Evolutionary conservation across 2,888 invertebrate genomes (phyloP).

Genomic region (Caenorhabditis zanzibari): DNA sequence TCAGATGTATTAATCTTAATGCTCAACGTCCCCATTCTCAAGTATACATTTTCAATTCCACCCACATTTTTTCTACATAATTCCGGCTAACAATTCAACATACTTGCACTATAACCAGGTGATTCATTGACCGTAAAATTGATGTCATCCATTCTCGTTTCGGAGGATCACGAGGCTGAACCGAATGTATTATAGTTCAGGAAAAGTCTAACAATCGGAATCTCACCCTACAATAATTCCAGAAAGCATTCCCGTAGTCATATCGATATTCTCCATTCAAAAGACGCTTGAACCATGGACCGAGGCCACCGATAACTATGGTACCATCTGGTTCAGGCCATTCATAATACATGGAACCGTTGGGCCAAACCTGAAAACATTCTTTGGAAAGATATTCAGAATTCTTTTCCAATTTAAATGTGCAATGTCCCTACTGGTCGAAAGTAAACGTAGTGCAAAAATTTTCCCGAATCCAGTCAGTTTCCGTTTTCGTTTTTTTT

Average conservation of each 20-base stretch:
- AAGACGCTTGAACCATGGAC: slow-evolving; percentile 54
- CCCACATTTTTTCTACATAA: background rate
- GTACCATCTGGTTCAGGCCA: slow-evolving; percentile 28
- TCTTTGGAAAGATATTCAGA: background rate
- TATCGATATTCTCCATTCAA: slow-evolving; percentile 56
- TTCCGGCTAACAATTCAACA: background rate
- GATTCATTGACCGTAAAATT: slow-evolving; percentile 58
- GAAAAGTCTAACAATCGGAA: background rate
- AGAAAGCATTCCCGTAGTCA: slow-evolving; percentile 53
- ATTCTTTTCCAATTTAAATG: no score
- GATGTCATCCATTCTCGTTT: slow-evolving; percentile 57
- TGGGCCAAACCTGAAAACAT: slow-evolving; percentile 39
- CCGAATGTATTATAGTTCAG: background rate
- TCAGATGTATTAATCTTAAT: no score
- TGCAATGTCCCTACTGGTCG: no score
- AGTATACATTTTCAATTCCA: background rate
- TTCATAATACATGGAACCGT: slow-evolving; percentile 56
- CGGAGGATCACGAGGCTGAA: slow-evolving; percentile 52
- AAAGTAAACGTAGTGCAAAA: no score
- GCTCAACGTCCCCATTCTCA: no score
- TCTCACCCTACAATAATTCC: slow-evolving; percentile 57
- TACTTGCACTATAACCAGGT: slow-evolving; percentile 56
- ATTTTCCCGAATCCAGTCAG: background rate
- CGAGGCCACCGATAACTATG: slow-evolving; percentile 8
- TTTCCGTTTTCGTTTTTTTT: background rate